Evolutionary conservation across 2,797 vertebrate species (phyloP).

Genomic region (Hydrocynus forskahlii): DNA sequence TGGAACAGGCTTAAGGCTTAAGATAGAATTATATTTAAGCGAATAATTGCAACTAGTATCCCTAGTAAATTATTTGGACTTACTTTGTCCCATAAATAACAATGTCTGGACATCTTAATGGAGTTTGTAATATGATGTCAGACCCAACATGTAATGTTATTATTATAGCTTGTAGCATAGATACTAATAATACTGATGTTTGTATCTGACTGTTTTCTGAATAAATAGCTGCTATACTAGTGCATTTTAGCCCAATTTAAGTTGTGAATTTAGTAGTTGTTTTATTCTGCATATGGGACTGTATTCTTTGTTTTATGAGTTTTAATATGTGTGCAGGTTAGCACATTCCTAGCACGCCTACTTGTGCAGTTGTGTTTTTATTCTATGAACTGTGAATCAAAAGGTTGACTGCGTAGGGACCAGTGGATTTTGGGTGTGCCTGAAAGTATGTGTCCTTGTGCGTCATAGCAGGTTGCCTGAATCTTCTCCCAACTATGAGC

Average conservation of each 20-base stretch:
- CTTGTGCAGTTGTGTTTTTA: background rate
- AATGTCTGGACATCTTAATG: background rate
- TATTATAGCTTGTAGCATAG: background rate
- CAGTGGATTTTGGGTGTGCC: background rate
- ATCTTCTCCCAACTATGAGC: conserved; percentile 12
- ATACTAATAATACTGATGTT: background rate
- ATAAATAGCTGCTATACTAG: background rate
- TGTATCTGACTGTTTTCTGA: too few relatives aligned
- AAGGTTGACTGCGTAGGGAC: too few relatives aligned
- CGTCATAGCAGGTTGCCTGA: conserved; percentile 11
- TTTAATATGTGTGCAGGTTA: background rate
- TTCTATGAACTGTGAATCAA: background rate
- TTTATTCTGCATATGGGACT: background rate
- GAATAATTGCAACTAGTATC: background rate
- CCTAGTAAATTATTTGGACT: background rate
- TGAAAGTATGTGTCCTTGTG: background rate
- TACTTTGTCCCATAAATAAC: background rate
- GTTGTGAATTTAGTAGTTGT: background rate
- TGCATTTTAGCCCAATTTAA: background rate
- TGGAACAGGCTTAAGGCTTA: background rate
- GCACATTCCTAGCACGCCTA: background rate
- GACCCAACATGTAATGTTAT: background rate
- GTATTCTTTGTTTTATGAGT: background rate
- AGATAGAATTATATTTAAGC: background rate
- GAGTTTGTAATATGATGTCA: background rate